These are phyloP conservation scores for Gobionotothen gibberifrons DNA, from an alignment of 2,797 vertebrate genomes.

Conservation along the genomic window DNA sequence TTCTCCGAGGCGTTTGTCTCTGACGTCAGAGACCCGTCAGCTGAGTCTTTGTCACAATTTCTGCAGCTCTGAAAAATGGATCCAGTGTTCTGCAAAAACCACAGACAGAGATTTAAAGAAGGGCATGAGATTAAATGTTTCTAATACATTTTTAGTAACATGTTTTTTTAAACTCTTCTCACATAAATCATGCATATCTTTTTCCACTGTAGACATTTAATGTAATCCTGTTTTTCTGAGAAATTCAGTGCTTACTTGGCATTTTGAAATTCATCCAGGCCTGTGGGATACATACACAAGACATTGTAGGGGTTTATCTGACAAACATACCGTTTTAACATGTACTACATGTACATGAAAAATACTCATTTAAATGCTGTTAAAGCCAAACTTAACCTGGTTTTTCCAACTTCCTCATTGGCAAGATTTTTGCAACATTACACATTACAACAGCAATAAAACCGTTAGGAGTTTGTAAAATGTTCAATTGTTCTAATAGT, in stretches of 20 bases:
- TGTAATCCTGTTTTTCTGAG: not conserved
- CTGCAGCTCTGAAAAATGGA: conserved; percentile 47
- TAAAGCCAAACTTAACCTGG: not conserved
- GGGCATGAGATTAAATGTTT: not conserved
- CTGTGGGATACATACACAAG: not conserved
- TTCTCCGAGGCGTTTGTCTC: conserved; percentile 61
- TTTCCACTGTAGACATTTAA: not conserved
- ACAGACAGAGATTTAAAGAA: not conserved
- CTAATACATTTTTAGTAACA: not conserved
- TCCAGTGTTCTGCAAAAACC: conserved; percentile 35
- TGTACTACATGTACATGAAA: not conserved
- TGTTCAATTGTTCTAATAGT: too few species aligned
- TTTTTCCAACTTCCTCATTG: too few species aligned
- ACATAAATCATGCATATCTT: not conserved
- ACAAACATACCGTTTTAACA: not conserved
- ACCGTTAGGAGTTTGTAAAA: too few species aligned
- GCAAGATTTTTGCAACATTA: too few species aligned
- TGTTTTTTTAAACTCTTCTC: not conserved
- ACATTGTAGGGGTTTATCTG: not conserved
- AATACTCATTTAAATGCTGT: not conserved
- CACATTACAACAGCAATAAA: too few species aligned
- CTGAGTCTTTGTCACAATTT: conserved; percentile 63
- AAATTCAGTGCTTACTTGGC: not conserved
- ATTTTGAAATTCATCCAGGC: not conserved
- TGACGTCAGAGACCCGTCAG: conserved; percentile 62